Percentiles rank a stretch among this genome's conserved stretches.
phyloP scores from a whole-genome alignment of 1,140 invertebrate species.

The Pogonognathellus flavescens region DNA sequence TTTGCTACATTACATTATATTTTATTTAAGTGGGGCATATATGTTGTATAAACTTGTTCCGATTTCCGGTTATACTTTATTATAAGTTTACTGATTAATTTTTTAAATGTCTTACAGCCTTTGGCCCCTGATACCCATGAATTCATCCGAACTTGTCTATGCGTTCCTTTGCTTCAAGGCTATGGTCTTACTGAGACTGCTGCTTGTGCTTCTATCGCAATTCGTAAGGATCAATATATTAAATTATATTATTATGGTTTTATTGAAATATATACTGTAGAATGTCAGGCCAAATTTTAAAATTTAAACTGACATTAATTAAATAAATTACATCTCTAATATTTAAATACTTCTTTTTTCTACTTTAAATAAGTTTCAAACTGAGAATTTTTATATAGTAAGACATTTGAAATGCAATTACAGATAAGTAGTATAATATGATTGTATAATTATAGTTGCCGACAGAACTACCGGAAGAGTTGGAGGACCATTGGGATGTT shows the following conservation, averaged over 20 bases:
- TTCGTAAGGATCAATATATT: conserved; percentile 77
- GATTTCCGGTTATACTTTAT: too few relatives aligned
- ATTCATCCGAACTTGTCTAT: conserved; percentile 94
- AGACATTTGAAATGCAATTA: conserved; percentile 30
- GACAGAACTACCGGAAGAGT: conserved; percentile 86
- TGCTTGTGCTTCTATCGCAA: conserved; percentile 91
- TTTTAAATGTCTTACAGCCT: conserved; percentile 71
- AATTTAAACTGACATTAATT: too few relatives aligned
- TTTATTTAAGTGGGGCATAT: background rate
- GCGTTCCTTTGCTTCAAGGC: conserved; percentile 90
- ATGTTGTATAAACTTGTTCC: too few relatives aligned
- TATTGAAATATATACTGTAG: too few relatives aligned
- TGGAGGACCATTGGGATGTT: conserved; percentile 88
- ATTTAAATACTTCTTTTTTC: too few relatives aligned
- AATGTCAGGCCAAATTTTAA: too few relatives aligned
- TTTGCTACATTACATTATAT: background rate
- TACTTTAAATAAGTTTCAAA: too few relatives aligned
- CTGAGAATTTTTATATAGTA: too few relatives aligned
- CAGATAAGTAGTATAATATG: background rate
- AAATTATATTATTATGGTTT: too few relatives aligned
- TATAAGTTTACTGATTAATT: background rate
- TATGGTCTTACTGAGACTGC: conserved; percentile 98
- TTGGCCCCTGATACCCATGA: conserved; percentile 95
- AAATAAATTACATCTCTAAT: too few relatives aligned
- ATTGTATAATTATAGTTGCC: conserved; percentile 69